Evolutionary conservation across 1,140 invertebrate species (phyloP).

Genomic region (Tetramorium alpestre): DNA sequence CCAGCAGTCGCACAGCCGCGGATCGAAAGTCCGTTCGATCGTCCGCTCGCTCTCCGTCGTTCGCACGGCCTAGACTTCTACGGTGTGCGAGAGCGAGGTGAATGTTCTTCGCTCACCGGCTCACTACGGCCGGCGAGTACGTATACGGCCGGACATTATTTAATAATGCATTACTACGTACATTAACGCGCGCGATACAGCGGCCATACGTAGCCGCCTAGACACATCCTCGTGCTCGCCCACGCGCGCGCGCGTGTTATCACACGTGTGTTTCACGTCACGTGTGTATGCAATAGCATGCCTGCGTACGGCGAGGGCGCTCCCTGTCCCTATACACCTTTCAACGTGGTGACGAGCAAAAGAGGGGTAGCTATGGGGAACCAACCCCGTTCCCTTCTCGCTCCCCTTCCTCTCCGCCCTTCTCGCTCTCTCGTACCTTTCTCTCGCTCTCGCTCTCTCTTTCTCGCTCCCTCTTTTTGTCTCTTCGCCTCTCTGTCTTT

Average conservation of each 20-base stretch:
- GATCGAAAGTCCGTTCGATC: conserved; percentile 66
- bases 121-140: conserved; percentile 31
- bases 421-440: conserved; percentile 38
- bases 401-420: neutral
- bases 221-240: conserved; percentile 27
- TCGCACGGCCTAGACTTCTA: conserved; percentile 55
- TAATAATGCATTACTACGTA: conserved; percentile 76
- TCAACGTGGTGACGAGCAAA: conserved; percentile 75
- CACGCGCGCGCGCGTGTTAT: conserved; percentile 27
- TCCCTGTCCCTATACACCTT: conserved; percentile 69
- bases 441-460: conserved; percentile 29
- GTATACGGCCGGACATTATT: conserved; percentile 73
- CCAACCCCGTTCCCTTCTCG: conserved; percentile 60
- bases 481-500: conserved; percentile 45
- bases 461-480: conserved; percentile 21
- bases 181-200: conserved; percentile 76
- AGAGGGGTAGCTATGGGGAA: conserved; percentile 70
- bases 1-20: conserved; percentile 67
- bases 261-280: conserved; percentile 29
- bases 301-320: conserved; percentile 4
- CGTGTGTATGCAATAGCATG: conserved; percentile 21
- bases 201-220: conserved; percentile 69
- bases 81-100: conserved; percentile 62
- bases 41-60: conserved; percentile 30
- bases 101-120: conserved; percentile 71